A percentile compares a stretch with the other conserved stretches of the same genome.
phyloP scores from a whole-genome alignment of 1,140 invertebrate species.

The Leptonema lineaticorne region DNA sequence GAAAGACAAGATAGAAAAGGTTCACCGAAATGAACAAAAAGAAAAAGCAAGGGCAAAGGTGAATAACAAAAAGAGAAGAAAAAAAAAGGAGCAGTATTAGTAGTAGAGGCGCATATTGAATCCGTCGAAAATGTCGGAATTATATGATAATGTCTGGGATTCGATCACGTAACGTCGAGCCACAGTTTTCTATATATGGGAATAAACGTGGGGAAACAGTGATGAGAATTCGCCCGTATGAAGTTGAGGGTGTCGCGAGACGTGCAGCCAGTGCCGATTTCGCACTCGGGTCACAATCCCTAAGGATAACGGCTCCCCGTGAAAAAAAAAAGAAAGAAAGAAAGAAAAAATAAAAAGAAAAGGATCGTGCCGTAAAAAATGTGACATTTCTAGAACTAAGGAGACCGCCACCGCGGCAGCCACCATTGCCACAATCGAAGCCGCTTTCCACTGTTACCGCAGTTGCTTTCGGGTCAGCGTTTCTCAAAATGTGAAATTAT shows the following conservation, averaged over 20 bases:
- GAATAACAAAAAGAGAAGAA: no score
- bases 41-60: no score
- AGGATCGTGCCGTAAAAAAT: slow-evolving; percentile 26
- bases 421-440: background rate
- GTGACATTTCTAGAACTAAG: slow-evolving; percentile 12
- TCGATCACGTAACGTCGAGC: background rate
- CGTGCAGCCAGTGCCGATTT: background rate
- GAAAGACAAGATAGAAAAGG: no score
- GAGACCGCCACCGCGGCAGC: background rate
- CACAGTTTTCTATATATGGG: background rate
- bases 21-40: no score
- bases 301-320: slow-evolving; percentile 7
- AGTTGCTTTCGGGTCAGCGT: no score
- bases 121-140: background rate
- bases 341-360: no score
- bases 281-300: slow-evolving; percentile 7
- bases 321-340: no score
- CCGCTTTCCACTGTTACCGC: no score
- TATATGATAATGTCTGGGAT: background rate
- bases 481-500: no score
- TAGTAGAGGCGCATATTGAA: background rate
- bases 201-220: background rate
- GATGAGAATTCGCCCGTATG: slow-evolving; percentile 3
- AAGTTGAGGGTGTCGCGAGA: background rate
- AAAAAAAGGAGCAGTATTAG: no score